Percentiles rank a stretch among this genome's conserved stretches.
Conservation (phyloP, 2,113 vertebrate genomes). For the Atlantisia rogersi region DNA sequence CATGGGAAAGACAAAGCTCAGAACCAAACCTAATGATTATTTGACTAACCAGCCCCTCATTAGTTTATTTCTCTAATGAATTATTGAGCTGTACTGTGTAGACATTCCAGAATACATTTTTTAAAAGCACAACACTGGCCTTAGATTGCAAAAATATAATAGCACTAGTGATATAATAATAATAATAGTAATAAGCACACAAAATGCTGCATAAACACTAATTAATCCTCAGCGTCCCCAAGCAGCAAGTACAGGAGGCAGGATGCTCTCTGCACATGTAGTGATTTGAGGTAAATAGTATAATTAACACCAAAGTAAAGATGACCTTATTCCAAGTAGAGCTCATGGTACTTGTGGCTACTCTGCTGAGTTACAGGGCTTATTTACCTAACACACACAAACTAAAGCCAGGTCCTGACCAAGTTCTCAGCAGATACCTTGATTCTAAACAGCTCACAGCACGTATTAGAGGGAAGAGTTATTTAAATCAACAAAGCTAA, state of each 20-base stretch:
- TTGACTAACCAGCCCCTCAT: slow-evolving; percentile 16
- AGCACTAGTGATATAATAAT: slow-evolving; percentile 32
- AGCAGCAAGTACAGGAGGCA: slow-evolving; percentile 42
- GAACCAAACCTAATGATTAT: slow-evolving; percentile 7
- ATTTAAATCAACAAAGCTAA: not conserved
- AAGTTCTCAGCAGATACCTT: not conserved
- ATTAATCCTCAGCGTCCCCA: slow-evolving; percentile 57
- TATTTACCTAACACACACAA: not conserved
- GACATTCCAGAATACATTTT: slow-evolving; percentile 4
- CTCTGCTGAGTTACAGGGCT: not conserved
- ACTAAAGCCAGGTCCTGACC: not conserved
- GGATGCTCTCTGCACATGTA: slow-evolving; percentile 9
- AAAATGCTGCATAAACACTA: slow-evolving; percentile 66
- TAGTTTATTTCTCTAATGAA: slow-evolving; percentile 46
- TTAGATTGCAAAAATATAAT: slow-evolving; percentile 50
- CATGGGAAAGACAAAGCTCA: not conserved
- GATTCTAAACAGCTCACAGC: not conserved
- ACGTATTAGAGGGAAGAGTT: not conserved
- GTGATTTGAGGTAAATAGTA: slow-evolving; percentile 16
- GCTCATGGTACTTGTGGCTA: not conserved
- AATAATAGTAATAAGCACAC: slow-evolving; percentile 58
- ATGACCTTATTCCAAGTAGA: not conserved
- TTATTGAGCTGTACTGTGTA: not conserved
- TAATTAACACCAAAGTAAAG: slow-evolving; percentile 15
- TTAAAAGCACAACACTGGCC: not conserved